A percentile compares a stretch with the other conserved stretches of the same genome.
These are phyloP conservation scores for Colletes latitarsis DNA, from an alignment of 1,140 invertebrate species.

Conservation along the genomic window DNA sequence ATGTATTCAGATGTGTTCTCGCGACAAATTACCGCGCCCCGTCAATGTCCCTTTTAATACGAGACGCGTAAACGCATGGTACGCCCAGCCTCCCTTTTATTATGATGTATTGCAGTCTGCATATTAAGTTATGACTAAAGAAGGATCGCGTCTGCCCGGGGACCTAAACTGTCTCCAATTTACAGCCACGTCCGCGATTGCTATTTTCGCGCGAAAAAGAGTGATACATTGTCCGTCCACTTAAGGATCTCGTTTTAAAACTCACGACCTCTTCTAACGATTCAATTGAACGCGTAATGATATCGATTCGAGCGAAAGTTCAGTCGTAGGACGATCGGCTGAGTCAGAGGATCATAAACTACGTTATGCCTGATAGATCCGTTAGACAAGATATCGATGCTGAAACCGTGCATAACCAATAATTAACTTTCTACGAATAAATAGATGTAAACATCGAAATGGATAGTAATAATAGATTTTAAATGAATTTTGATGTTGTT, in stretches of 20 bases:
- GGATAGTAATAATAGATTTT: too few relatives aligned
- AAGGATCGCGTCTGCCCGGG: conserved; percentile 53
- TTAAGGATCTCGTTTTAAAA: background rate
- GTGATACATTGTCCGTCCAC: background rate
- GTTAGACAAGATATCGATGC: too few relatives aligned
- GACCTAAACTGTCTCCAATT: conserved; percentile 29
- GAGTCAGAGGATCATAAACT: background rate
- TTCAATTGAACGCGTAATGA: background rate
- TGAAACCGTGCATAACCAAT: too few relatives aligned
- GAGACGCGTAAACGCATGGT: conserved; percentile 15
- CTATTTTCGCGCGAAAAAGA: background rate
- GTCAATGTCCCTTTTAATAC: conserved; percentile 43
- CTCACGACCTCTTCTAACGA: background rate
- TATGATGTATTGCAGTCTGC: conserved; percentile 55
- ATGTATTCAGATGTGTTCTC: conserved; percentile 23
- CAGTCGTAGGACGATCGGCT: background rate
- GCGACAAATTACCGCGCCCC: conserved; percentile 42
- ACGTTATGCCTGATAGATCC: too few relatives aligned
- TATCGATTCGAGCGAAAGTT: background rate
- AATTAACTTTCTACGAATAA: too few relatives aligned
- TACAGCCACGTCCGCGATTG: background rate
- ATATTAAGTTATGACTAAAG: conserved; percentile 54
- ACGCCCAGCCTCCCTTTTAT: conserved; percentile 42
- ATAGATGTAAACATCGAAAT: too few relatives aligned
- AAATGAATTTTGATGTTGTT: too few relatives aligned